These are phyloP conservation scores for Elanoides forficatus DNA, from an alignment of 2,113 vertebrate genomes.

Conservation along the genomic window DNA sequence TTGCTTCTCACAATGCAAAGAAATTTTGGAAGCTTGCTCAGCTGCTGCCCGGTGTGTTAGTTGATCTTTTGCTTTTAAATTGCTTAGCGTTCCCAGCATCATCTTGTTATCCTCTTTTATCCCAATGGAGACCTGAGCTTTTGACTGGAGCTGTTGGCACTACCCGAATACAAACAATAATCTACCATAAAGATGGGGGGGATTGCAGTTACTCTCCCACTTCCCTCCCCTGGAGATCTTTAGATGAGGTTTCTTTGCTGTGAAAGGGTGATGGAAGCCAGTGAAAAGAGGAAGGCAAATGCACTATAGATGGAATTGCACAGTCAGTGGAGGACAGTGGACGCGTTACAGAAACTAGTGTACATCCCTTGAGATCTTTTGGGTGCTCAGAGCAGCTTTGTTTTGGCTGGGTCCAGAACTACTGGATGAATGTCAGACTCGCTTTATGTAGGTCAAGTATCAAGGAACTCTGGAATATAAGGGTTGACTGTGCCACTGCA, in stretches of 20 bases:
- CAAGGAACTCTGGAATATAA: rapidly evolving
- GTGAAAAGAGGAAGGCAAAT: background rate
- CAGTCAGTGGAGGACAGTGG: background rate
- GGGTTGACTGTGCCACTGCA: background rate
- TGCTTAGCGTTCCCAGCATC: background rate
- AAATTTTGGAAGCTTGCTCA: background rate
- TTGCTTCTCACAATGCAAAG: background rate
- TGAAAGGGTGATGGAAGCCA: background rate
- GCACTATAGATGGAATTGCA: background rate
- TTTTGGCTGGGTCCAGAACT: background rate
- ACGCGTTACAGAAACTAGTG: background rate
- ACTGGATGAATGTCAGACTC: background rate
- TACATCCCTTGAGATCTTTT: background rate
- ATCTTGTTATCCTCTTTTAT: background rate
- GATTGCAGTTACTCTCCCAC: background rate
- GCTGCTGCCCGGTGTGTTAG: background rate
- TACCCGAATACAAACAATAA: background rate
- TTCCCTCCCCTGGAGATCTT: background rate
- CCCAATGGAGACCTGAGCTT: background rate
- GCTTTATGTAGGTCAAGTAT: background rate
- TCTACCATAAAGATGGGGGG: background rate
- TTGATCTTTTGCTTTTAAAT: background rate
- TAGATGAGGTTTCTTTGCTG: background rate
- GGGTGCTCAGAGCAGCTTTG: background rate
- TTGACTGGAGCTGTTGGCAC: background rate